Percentiles rank a stretch among this genome's conserved stretches.
Evolutionary conservation across 2,113 vertebrate species (phyloP).

Genomic region (Xyliphius kryptos): DNA sequence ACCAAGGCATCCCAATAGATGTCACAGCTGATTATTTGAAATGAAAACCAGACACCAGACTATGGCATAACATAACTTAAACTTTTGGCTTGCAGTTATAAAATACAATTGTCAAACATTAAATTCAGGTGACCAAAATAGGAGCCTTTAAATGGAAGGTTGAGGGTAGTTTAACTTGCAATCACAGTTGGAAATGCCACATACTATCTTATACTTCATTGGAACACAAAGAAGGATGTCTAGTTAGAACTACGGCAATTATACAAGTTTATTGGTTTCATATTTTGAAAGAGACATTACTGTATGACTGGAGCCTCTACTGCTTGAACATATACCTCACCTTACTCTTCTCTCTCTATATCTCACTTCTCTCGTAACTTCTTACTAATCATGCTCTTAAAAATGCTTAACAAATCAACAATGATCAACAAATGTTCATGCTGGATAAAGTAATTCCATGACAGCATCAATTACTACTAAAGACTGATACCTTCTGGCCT

Average conservation of each 20-base stretch:
- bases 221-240: constrained; percentile 34
- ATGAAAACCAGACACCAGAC: constrained; percentile 42
- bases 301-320: constrained; percentile 47
- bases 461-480: constrained; percentile 10
- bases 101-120: not conserved
- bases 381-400: constrained; percentile 33
- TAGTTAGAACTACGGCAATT: constrained; percentile 53
- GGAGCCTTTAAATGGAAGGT: not conserved
- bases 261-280: constrained; percentile 47
- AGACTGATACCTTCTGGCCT: constrained; percentile 39
- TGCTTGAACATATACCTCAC: constrained; percentile 51
- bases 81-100: not conserved
- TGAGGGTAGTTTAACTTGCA: constrained; percentile 19
- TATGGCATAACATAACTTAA: constrained; percentile 29
- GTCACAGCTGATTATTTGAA: constrained; percentile 47
- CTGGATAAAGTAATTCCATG: constrained; percentile 10
- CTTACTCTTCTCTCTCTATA: constrained; percentile 37
- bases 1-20: constrained; percentile 49
- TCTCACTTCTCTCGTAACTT: constrained; percentile 13
- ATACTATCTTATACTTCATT: constrained; percentile 45
- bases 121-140: constrained; percentile 7
- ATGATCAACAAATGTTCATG: constrained; percentile 12
- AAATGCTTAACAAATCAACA: constrained; percentile 23
- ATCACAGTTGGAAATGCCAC: constrained; percentile 21
- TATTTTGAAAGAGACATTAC: constrained; percentile 51